A percentile compares a stretch with the other conserved stretches of the same genome.
Conservation (phyloP, 1,140 invertebrate genomes). For the Nasonia vitripennis region DNA sequence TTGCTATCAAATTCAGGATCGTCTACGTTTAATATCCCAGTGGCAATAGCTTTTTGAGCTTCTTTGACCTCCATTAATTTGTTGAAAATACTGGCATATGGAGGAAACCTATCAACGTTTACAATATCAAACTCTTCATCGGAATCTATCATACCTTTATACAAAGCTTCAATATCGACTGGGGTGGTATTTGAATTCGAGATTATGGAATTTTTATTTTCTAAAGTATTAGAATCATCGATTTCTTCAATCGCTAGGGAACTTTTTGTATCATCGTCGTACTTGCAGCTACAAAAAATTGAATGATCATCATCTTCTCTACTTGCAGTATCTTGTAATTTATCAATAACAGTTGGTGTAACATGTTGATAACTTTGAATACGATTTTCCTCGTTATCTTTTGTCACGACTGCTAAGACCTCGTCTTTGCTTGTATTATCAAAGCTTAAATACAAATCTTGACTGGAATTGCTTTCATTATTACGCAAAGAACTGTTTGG, state of each 20-base stretch:
- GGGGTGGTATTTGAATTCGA: background rate
- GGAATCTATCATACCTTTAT: background rate
- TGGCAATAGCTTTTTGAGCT: background rate
- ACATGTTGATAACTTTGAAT: background rate
- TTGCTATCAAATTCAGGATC: background rate
- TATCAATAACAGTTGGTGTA: background rate
- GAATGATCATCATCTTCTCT: background rate
- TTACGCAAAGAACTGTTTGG: background rate
- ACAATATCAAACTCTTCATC: background rate
- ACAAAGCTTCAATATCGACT: background rate
- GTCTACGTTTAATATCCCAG: background rate
- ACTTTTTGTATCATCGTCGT: background rate
- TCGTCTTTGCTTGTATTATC: background rate
- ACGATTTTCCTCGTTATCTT: background rate
- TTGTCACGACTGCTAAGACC: background rate
- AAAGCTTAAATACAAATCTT: background rate
- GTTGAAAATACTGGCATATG: background rate
- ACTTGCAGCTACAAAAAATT: background rate
- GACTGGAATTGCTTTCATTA: background rate
- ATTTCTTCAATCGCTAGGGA: background rate
- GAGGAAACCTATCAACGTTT: background rate
- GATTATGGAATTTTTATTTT: background rate
- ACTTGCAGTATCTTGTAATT: background rate
- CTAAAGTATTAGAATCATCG: background rate
- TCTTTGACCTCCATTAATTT: background rate